Evolutionary conservation across 1,140 invertebrate species (phyloP), one percentile per base, ranked within the genome.

Genomic region (Idris sp.): DNA sequence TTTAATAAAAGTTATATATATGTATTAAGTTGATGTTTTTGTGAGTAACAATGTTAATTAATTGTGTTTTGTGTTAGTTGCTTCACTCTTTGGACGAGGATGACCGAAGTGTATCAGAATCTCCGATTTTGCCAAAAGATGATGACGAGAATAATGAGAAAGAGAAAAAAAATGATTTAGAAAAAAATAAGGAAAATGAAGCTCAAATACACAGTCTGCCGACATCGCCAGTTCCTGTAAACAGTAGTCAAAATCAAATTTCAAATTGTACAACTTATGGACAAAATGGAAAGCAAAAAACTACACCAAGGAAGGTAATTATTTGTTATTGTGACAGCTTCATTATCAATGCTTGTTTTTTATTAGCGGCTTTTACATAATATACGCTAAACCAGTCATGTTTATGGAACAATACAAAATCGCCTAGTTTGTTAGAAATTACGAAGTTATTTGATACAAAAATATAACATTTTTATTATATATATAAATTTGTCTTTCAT

Each of bases 51-150:
- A 30, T 30, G 4, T 6, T 4, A 4, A 30, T 2, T 2, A 30
- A 30, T 9, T 30, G 28, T 30, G 8, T 9, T 30, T 30, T 30
- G 2, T 30, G 2, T 4, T 30, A 30, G 91, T 81, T 93, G 10
- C 81, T 93, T 15, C 90, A 92, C 73, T 91, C 91, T 5, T 87
- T 92, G 31, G 91, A 92, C 35, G 91, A 92, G 75, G 92, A 92
- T 74, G 90, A 91, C 53, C 81, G 84, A 10, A 89, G 88, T 67
- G 76, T 81, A 43, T 76, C 83, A 75, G 83, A 87, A 80, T 87
- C 86, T 75, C 85, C 85, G n/a, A 69, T 83, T 30, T 78, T 85
- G 41, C 79, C 78, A 8, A 74, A 80, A 30, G 79, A 86, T 58
- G 78, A 69, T 9, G 59, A 71, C 3, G 71, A 74, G 6, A n/a